Conservation (phyloP, 2,797 vertebrate genomes). For the Chelmon rostratus region DNA sequence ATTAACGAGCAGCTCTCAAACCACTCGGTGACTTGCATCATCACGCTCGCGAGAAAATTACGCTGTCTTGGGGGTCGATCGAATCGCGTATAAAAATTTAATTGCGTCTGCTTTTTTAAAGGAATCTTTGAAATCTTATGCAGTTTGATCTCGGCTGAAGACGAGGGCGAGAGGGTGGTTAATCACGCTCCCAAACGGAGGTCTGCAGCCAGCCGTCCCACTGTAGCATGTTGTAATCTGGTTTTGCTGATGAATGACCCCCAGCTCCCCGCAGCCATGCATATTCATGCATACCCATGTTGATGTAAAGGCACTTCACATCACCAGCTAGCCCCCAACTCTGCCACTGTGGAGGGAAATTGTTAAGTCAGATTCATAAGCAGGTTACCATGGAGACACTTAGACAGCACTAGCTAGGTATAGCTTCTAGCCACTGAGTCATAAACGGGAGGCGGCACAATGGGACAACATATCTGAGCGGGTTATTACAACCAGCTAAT, state of each 20-base stretch:
- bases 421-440: conserved; percentile 65
- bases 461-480: conserved; percentile 53
- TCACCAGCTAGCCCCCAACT: conserved; percentile 32
- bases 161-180: conserved; percentile 20
- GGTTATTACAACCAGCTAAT: conserved; percentile 64
- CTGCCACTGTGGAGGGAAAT: conserved; percentile 53
- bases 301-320: conserved; percentile 58
- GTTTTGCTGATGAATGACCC: conserved; percentile 54
- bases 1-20: conserved; percentile 27
- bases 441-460: conserved; percentile 54
- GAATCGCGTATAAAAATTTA: conserved; percentile 35
- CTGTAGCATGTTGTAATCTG: conserved; percentile 23
- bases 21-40: conserved; percentile 34
- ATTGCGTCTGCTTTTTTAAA: conserved; percentile 29
- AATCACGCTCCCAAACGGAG: conserved; percentile 25
- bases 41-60: conserved; percentile 22
- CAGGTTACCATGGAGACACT: conserved; percentile 84
- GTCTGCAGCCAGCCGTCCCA: conserved; percentile 24
- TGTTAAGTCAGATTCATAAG: conserved; percentile 77
- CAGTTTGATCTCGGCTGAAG: conserved; percentile 35
- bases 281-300: conserved; percentile 67
- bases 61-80: conserved; percentile 27
- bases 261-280: conserved; percentile 39
- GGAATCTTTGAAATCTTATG: conserved; percentile 40
- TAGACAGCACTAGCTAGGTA: conserved; percentile 40